phyloP scores from a whole-genome alignment of 2,888 invertebrate genomes.

The Imbricaverruca yamaguchii region DNA sequence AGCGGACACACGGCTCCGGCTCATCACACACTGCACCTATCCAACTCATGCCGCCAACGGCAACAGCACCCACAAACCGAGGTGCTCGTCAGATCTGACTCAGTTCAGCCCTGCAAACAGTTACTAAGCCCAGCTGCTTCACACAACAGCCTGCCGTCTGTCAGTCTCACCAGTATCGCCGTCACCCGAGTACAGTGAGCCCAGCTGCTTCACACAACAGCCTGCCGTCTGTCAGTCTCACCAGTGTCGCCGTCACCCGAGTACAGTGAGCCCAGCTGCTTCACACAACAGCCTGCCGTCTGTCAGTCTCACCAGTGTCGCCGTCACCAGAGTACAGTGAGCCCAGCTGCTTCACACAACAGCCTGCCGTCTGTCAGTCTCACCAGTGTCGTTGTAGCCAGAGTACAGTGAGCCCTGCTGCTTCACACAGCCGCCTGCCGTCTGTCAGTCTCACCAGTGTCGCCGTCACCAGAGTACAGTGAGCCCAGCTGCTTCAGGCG shows the following conservation, averaged over 20 bases:
- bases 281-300: background rate
- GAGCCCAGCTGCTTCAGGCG: slow-evolving; percentile 3
- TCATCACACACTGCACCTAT: background rate
- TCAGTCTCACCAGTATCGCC: background rate
- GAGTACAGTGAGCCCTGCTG: background rate
- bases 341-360: slow-evolving; percentile 12
- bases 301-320: background rate
- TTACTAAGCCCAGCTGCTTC: no score
- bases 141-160: no score
- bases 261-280: slow-evolving; percentile 9
- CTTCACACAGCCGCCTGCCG: background rate
- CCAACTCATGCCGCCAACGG: background rate
- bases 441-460: background rate
- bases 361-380: background rate
- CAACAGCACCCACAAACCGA: background rate
- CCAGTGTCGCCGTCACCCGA: background rate
- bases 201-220: slow-evolving; percentile 12
- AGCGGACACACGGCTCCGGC: no score
- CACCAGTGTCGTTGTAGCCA: background rate
- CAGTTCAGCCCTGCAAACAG: background rate
- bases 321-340: background rate
- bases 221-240: background rate
- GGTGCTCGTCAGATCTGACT: background rate
- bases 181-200: slow-evolving; percentile 2
- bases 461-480: background rate